Percentiles rank a stretch among this genome's conserved stretches.
phyloP scores from a whole-genome alignment of 1,140 invertebrate species.

The Cyrtorhinus lividipennis region DNA sequence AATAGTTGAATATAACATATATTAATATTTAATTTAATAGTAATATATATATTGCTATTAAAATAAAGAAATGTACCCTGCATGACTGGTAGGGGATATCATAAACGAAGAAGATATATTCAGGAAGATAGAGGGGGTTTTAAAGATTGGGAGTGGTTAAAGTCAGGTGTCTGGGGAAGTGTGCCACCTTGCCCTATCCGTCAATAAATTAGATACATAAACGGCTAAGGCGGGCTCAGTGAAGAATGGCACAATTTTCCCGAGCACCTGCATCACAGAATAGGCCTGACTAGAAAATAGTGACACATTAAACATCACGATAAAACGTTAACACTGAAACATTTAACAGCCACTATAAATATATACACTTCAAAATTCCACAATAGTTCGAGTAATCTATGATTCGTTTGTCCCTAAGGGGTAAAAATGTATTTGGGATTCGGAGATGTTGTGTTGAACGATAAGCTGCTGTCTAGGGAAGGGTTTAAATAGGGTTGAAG shows the following conservation, averaged over 20 bases:
- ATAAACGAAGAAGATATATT: not conserved
- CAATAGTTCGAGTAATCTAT: too few species aligned
- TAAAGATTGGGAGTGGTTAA: too few species aligned
- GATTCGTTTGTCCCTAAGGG: too few species aligned
- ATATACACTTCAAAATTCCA: too few species aligned
- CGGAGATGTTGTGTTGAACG: too few species aligned
- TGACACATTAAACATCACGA: not conserved
- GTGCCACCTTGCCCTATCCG: constrained; percentile 3
- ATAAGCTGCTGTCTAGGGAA: too few species aligned
- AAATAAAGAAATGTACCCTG: not conserved
- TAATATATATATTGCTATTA: not conserved
- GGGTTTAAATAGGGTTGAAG: too few species aligned
- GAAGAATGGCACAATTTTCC: not conserved
- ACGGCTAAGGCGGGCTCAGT: constrained; percentile 7
- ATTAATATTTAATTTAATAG: not conserved
- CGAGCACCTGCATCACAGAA: not conserved
- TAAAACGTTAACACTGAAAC: not conserved
- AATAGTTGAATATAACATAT: not conserved
- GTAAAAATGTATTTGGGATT: too few species aligned
- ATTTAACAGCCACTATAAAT: too few species aligned
- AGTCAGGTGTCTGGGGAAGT: not conserved
- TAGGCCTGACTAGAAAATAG: not conserved
- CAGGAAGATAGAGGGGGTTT: not conserved
- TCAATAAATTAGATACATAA: not conserved
- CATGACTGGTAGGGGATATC: not conserved